These are phyloP conservation scores for Fregata magnificens DNA, from an alignment of 2,113 vertebrate species.

Conservation along the genomic window DNA sequence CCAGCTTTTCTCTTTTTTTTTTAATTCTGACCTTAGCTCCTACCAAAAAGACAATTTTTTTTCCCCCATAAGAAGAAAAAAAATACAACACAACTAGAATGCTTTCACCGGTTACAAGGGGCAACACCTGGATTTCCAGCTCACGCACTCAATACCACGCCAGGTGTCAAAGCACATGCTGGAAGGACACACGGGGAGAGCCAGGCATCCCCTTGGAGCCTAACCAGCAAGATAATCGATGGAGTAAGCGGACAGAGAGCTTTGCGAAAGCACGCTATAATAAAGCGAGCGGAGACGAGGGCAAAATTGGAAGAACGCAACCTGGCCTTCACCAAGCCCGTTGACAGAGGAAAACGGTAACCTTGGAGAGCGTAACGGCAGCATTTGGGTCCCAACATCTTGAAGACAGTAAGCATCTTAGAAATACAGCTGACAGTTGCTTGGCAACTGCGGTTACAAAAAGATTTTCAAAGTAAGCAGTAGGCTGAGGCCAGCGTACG, in stretches of 20 bases:
- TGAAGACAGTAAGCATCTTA: not conserved
- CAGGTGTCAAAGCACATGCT: not conserved
- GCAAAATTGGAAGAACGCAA: not conserved
- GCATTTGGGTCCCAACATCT: not conserved
- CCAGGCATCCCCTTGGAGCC: rapidly evolving
- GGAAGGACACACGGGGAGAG: not conserved
- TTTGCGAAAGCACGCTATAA: not conserved
- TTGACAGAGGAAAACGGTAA: not conserved
- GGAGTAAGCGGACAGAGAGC: not conserved
- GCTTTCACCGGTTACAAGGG: not conserved
- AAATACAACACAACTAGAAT: not conserved
- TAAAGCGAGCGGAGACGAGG: not conserved
- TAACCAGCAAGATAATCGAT: not conserved
- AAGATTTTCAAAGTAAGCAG: slow-evolving; percentile 35
- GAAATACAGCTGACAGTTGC: slow-evolving; percentile 38
- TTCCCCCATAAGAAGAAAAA: not conserved
- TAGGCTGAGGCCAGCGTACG: not conserved
- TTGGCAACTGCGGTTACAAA: slow-evolving; percentile 44
- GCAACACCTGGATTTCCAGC: not conserved
- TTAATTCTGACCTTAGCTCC: not conserved
- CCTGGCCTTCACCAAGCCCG: not conserved
- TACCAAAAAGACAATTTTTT: not conserved
- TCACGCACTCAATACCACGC: rapidly evolving
- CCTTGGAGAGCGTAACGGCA: not conserved
- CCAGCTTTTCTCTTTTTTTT: not conserved